A percentile compares a stretch with the other conserved stretches of the same genome.
These are phyloP conservation scores for Pagrus major DNA, from an alignment of 2,113 vertebrate genomes.

Conservation along the genomic window DNA sequence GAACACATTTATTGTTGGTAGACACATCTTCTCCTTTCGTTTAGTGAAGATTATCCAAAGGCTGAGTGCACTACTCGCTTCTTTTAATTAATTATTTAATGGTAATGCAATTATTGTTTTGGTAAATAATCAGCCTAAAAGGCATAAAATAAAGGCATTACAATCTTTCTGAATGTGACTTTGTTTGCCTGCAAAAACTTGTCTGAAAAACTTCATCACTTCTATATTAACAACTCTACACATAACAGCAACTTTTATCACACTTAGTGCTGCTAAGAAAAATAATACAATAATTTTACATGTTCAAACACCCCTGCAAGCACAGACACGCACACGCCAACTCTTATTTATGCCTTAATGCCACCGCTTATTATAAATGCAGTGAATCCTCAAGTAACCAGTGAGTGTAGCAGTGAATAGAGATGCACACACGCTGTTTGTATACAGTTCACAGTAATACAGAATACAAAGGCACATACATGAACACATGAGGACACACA, in stretches of 20 bases:
- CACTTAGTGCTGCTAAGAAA: background rate
- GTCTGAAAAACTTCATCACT: background rate
- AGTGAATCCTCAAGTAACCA: background rate
- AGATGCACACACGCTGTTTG: background rate
- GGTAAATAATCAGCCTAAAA: background rate
- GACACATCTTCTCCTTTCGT: background rate
- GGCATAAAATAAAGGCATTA: background rate
- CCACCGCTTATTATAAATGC: background rate
- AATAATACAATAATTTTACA: conserved; percentile 1
- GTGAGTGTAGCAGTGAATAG: background rate
- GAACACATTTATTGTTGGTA: background rate
- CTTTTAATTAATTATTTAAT: background rate
- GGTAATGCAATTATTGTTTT: background rate
- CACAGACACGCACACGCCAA: background rate
- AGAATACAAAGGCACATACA: conserved; percentile 59
- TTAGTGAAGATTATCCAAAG: background rate
- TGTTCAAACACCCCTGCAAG: conserved; percentile 9
- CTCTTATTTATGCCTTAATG: background rate
- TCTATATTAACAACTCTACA: background rate
- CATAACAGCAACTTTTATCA: background rate
- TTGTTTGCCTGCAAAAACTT: background rate
- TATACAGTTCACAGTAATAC: conserved; percentile 39
- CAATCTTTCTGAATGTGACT: background rate
- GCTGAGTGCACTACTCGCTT: no score
- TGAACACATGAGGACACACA: conserved; percentile 58